Base-by-base conservation (phyloP, 1,140 invertebrate species). In the Mya arenaria region DNA sequence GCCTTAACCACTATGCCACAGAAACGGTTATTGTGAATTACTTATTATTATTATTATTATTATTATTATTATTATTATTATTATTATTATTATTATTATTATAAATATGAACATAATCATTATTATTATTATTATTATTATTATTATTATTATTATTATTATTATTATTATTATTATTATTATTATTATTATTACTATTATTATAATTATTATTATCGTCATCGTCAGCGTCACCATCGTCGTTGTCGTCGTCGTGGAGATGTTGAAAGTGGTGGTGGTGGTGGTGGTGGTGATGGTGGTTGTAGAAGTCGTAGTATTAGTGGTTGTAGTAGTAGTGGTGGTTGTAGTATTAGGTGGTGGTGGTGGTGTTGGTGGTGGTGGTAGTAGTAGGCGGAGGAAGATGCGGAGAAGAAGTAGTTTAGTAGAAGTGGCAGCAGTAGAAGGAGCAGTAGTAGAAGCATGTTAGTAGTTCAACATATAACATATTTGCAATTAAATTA, bases 261-360 rank as follows among this genome's bases (percentile, higher is more conserved):
- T 41, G 62, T 55, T 75, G 23, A 23, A 13, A 30, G 56, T 60
- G 23, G 56, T 60, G 23, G 56, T 30, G 23, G 56, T 60, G 25
- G 72, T 63, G 13, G 72, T 68, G 34, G 75, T 79, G 56, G 44
- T 68, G 25, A 48, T 79, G 39, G 39, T 68, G 10, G 63, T 44
- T 36, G 48, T 44, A 52, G 30, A 23, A 34, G 48, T 68, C 32
- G 62, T 79, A 36, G 48, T 34, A 66, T 36, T 79, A 55, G 62
- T 69, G 4, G 75, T 55, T 36, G 32, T 44, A n/a, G 44, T 36
- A 79, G 75, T 79, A 66, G 75, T 68, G 56, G 75, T 63, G 58
- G 66, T 62, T 60, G 68, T 36, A 39, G 66, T 44, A 68, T 23
- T 71, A 28, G 66, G 25, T 3, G 3, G 4, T 37, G 58, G 63